phyloP scores from a whole-genome alignment of 2,888 invertebrate species.

The Eilema caniola region DNA sequence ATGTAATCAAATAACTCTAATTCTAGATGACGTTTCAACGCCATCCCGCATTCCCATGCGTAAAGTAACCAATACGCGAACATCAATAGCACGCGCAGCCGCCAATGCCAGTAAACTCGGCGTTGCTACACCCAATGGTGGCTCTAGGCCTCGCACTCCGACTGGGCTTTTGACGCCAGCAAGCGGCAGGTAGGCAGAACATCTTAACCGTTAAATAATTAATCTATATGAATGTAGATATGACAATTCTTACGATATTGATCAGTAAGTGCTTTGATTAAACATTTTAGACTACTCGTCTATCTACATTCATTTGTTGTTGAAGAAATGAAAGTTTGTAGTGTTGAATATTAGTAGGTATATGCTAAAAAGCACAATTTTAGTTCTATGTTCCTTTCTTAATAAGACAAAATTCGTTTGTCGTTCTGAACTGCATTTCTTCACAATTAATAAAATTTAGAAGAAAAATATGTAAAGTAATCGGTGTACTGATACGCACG shows the following conservation, averaged over 20 bases:
- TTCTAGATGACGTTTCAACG: slow-evolving; percentile 90
- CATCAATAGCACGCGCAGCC: slow-evolving; percentile 86
- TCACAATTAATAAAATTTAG: slow-evolving; percentile 2
- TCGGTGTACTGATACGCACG: slow-evolving; percentile 69
- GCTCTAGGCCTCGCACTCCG: slow-evolving; percentile 91
- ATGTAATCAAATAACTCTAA: neutral
- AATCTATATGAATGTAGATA: slow-evolving; percentile 27
- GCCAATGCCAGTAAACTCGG: slow-evolving; percentile 88
- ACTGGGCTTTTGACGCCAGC: slow-evolving; percentile 93
- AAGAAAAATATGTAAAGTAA: slow-evolving; percentile 53
- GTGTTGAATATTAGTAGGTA: neutral
- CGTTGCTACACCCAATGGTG: slow-evolving; percentile 87
- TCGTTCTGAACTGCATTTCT: slow-evolving; percentile 24
- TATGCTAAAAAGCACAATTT: neutral
- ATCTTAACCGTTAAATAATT: slow-evolving; percentile 8
- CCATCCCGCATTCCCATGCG: slow-evolving; percentile 94
- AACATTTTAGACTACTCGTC: neutral
- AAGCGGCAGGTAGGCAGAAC: slow-evolving; percentile 89
- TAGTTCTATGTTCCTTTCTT: neutral
- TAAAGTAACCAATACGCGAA: slow-evolving; percentile 88
- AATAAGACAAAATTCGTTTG: neutral
- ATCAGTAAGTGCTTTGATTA: neutral
- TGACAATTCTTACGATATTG: neutral
- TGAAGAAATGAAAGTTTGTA: slow-evolving; percentile 17
- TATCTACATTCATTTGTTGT: slow-evolving; percentile 28